These are phyloP conservation scores for Sceloporus undulatus DNA, from an alignment of 2,113 vertebrate species.

Conservation along the genomic window DNA sequence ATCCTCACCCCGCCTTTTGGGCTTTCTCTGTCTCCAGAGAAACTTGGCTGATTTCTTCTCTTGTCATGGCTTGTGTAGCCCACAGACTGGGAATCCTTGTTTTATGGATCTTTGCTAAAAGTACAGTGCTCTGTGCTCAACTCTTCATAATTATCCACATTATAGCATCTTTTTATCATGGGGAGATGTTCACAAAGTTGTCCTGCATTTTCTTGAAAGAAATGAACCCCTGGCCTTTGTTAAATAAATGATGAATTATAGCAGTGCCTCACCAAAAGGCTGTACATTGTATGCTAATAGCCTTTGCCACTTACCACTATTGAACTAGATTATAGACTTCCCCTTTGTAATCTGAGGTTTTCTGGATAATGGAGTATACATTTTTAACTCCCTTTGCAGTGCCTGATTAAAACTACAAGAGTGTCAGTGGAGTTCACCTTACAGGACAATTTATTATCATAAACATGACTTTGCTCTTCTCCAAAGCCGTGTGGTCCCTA, in stretches of 20 bases:
- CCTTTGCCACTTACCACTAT: slow-evolving; percentile 29
- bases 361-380: slow-evolving; percentile 22
- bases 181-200: slow-evolving; percentile 15
- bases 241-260: slow-evolving; percentile 54
- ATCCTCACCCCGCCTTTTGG: background rate
- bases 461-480: background rate
- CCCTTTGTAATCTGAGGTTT: slow-evolving; percentile 33
- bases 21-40: background rate
- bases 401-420: slow-evolving; percentile 32
- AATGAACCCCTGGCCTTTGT: slow-evolving; percentile 8
- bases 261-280: slow-evolving; percentile 43
- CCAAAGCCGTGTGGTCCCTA: background rate
- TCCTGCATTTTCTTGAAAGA: slow-evolving; percentile 41
- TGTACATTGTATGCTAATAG: slow-evolving; percentile 42
- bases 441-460: background rate
- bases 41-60: background rate
- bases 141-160: slow-evolving; percentile 39
- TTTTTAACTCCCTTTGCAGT: slow-evolving; percentile 19
- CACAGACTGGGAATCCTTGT: background rate
- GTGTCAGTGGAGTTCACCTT: slow-evolving; percentile 44
- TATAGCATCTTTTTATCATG: slow-evolving; percentile 8
- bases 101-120: slow-evolving; percentile 14
- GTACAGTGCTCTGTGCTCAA: slow-evolving; percentile 1
- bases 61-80: rapidly evolving
- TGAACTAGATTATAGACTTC: slow-evolving; percentile 33